phyloP scores from a whole-genome alignment of 1,140 invertebrate genomes.

The Ips typographus region DNA sequence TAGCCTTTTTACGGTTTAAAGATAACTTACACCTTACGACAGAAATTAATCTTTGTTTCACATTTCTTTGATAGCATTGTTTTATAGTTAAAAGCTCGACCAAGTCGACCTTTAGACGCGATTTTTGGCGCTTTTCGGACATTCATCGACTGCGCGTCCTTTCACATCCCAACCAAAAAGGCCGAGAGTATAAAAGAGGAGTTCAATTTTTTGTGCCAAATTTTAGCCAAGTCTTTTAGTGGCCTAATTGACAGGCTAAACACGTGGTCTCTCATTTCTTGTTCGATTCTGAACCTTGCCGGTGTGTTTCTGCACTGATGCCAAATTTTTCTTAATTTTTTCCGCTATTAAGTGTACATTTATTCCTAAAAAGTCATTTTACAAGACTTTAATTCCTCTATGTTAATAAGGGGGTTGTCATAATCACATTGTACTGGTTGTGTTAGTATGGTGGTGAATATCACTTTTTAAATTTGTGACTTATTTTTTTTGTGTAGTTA shows the following conservation, averaged over 20 bases:
- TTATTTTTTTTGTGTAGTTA: no score
- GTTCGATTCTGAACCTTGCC: constrained; percentile 10
- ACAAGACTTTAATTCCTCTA: no score
- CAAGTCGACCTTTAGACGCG: neutral
- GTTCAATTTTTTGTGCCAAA: constrained; percentile 28
- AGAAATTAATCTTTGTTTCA: constrained; percentile 34
- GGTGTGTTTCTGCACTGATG: constrained; percentile 6
- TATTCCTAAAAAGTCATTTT: no score
- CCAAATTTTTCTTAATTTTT: neutral
- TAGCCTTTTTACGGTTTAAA: constrained; percentile 24
- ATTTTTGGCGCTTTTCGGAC: constrained; percentile 2
- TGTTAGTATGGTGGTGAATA: no score
- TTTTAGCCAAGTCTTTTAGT: constrained; percentile 28
- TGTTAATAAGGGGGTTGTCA: no score
- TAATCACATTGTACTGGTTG: no score
- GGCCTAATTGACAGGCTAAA: constrained; percentile 32
- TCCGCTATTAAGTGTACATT: no score
- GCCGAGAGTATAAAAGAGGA: constrained; percentile 20
- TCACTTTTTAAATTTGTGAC: no score
- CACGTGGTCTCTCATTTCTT: constrained; percentile 30
- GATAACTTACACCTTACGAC: constrained; percentile 33
- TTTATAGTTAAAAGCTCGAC: constrained; percentile 24
- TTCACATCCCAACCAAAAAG: constrained; percentile 22
- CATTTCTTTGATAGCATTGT: constrained; percentile 29
- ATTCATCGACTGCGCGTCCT: constrained; percentile 3